These are phyloP conservation scores for Tympanoctomys barrerae DNA, from an alignment of 2,797 vertebrate genomes.

Conservation along the genomic window DNA sequence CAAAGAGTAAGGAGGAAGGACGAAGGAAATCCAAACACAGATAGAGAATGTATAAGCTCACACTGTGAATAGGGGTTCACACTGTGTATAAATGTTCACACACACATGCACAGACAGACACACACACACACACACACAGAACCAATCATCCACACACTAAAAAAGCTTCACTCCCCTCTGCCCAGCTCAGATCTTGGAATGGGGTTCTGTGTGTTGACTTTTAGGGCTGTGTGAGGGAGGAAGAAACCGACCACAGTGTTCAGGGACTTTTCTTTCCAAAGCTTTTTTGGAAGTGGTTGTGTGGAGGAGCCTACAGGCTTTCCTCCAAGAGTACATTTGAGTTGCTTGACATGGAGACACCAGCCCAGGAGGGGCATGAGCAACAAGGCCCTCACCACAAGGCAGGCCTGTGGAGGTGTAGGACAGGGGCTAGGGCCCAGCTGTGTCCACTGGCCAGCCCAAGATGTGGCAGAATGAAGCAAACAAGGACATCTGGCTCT, in stretches of 20 bases:
- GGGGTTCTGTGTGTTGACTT: neutral
- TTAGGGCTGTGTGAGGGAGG: neutral
- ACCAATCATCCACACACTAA: neutral
- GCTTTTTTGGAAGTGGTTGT: neutral
- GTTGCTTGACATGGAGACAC: neutral
- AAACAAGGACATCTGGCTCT: slow-evolving; percentile 3
- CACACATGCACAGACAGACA: neutral
- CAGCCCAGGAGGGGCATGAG: neutral
- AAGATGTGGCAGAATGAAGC: neutral
- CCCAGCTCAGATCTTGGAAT: slow-evolving; percentile 13
- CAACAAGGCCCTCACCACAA: rapidly evolving
- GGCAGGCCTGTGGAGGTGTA: neutral
- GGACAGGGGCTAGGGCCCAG: neutral
- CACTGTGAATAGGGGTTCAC: neutral
- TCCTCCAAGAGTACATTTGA: neutral
- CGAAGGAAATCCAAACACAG: neutral
- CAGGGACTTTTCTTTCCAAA: neutral
- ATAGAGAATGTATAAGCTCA: neutral
- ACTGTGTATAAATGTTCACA: neutral
- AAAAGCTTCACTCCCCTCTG: neutral
- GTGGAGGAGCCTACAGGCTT: neutral
- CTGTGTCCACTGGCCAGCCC: neutral
- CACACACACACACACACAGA: neutral
- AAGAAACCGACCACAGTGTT: neutral
- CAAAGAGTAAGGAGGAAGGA: neutral